These are phyloP conservation scores for Trinorchestia longiramus DNA, from an alignment of 1,140 invertebrate genomes.

Conservation along the genomic window DNA sequence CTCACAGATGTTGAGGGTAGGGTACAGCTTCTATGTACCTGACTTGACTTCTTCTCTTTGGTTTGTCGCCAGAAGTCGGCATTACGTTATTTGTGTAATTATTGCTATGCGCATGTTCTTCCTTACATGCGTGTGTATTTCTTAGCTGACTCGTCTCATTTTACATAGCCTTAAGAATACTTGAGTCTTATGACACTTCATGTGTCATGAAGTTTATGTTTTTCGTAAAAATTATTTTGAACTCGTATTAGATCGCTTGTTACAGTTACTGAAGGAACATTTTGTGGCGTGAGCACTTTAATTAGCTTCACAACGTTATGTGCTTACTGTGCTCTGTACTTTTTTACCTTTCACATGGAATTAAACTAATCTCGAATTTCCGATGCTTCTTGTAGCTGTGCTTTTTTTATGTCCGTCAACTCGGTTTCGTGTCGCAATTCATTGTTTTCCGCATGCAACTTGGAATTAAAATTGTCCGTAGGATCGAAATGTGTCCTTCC, in stretches of 20 bases:
- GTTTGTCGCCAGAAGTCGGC: background rate
- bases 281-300: background rate
- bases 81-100: background rate
- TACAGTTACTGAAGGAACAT: background rate
- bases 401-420: too few species aligned
- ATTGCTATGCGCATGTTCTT: background rate
- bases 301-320: background rate
- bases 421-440: background rate
- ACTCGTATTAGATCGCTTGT: background rate
- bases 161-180: background rate
- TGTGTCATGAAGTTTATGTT: background rate
- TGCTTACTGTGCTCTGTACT: background rate
- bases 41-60: background rate
- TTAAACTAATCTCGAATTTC: background rate
- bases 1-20: background rate
- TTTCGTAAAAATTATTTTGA: background rate
- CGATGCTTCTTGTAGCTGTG: background rate
- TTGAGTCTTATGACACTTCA: background rate
- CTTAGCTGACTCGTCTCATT: background rate
- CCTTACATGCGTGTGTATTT: background rate
- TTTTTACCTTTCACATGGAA: background rate
- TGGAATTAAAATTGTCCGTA: background rate
- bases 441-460: background rate
- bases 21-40: background rate
- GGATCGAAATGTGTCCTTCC: background rate